Conservation (phyloP, 2,113 vertebrate genomes). For the Naja naja region DNA sequence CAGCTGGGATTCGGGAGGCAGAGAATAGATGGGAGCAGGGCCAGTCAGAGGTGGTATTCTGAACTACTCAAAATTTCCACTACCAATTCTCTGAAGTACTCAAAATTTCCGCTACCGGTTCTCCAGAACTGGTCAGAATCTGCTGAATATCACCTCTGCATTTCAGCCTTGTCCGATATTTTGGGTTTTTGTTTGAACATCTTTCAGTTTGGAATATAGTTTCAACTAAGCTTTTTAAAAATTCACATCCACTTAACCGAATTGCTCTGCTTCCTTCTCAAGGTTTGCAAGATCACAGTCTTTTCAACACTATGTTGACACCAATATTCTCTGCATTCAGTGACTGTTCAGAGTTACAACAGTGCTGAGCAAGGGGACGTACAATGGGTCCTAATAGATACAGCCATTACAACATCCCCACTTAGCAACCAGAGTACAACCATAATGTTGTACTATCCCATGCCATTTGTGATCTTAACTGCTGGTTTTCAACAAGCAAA, state of each 20-base stretch:
- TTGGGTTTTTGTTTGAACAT: conserved; percentile 51
- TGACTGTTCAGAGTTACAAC: background rate
- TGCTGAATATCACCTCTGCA: too few relatives aligned
- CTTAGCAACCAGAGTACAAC: background rate
- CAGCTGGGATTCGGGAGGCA: too few relatives aligned
- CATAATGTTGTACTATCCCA: background rate
- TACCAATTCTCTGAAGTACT: too few relatives aligned
- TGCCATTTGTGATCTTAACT: background rate
- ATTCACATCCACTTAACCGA: background rate
- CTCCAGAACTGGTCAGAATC: too few relatives aligned
- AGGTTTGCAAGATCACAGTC: conserved; percentile 24
- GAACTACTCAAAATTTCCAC: too few relatives aligned
- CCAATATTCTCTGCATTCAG: background rate
- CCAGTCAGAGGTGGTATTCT: too few relatives aligned
- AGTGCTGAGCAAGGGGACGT: background rate
- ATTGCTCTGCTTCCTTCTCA: conserved; percentile 18
- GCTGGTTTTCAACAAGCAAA: background rate
- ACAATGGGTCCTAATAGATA: background rate
- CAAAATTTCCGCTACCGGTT: too few relatives aligned
- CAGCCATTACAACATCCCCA: background rate
- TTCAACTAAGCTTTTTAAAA: conserved; percentile 23
- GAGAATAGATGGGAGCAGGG: too few relatives aligned
- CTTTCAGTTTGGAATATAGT: conserved; percentile 39
- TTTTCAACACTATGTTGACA: conserved; percentile 37
- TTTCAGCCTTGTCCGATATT: conserved; percentile 53